These are phyloP conservation scores for Agapornis canus DNA, from an alignment of 2,797 vertebrate genomes.

Conservation along the genomic window DNA sequence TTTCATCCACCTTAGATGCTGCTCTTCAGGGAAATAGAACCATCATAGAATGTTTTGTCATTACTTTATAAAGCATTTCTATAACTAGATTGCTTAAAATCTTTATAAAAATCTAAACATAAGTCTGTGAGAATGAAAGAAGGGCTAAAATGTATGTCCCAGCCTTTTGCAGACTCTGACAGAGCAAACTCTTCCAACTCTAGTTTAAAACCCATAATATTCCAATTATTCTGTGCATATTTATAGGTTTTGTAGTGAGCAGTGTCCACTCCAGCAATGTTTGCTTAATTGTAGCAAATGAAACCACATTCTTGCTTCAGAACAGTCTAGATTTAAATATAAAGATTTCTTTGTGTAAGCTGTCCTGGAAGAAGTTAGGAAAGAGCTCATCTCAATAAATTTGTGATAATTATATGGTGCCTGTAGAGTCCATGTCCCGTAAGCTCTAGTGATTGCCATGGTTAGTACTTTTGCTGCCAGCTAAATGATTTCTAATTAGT, in stretches of 20 bases:
- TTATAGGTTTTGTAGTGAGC: neutral
- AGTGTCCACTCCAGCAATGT: neutral
- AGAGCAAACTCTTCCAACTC: neutral
- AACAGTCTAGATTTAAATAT: neutral
- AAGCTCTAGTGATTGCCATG: neutral
- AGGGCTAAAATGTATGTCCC: neutral
- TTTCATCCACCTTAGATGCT: neutral
- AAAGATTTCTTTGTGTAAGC: neutral
- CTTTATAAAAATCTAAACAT: neutral
- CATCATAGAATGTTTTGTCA: neutral
- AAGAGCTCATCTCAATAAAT: neutral
- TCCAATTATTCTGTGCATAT: neutral
- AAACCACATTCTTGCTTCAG: neutral
- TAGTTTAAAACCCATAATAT: neutral
- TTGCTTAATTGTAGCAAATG: neutral
- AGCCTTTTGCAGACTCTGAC: neutral
- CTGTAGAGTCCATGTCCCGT: neutral
- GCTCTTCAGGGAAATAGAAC: neutral
- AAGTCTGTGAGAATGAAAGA: neutral
- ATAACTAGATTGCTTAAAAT: neutral
- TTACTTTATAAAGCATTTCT: neutral
- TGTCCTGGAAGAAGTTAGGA: neutral
- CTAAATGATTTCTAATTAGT: slow-evolving; percentile 35
- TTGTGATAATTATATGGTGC: neutral
- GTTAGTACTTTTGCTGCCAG: slow-evolving; percentile 18